Evolutionary conservation across 1,140 invertebrate species (phyloP), one percentile per base, ranked within the genome.

Genomic region (Drosophila baimaii): DNA sequence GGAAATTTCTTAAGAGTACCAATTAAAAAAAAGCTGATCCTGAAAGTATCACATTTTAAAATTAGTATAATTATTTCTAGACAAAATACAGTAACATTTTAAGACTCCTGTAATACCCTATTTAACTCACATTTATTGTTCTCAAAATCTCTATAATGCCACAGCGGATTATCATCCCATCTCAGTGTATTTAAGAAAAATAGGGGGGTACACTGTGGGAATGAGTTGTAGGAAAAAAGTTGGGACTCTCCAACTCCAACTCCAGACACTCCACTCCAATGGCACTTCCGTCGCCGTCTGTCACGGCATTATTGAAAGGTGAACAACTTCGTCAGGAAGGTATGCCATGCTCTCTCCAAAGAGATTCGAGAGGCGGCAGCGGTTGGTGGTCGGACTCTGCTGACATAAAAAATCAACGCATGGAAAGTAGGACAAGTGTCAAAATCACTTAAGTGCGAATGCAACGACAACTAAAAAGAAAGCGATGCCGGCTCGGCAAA

Each of bases 401-500:
- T 86, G 83, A 86, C 83, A 86, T 81, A 86, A 88, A 86, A 78
- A 86, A 86, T 88, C 83, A 86, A 86, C 83, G 83, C 83, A 86
- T 86, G 83, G 79, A 86, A 86, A 86, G 83, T 86, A 68, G 83
- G 83, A 86, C 83, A 86, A 86, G 83, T 86, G 83, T 86, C 83
- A 86, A 86, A 86, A 86, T 86, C 83, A 86, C 83, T 86, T 86
- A 86, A 86, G 83, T 83, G 83, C 83, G 83, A 86, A 86, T 85
- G 78, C 80, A 75, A 83, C 64, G 79, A 79, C 78, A 85, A 85
- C 85, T 88, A 88, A 77, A 82, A 86, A 88, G 82, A 82, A 85
- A 85, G 75, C 78, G 69, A 81, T 65, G 59, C 73, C 73, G 72
- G 59, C 55, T 35, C 10, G n/a, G 49, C 39, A 41, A 9, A 46